Base-by-base conservation (phyloP, 2,797 vertebrate genomes). In the Lepus townsendii region DNA sequence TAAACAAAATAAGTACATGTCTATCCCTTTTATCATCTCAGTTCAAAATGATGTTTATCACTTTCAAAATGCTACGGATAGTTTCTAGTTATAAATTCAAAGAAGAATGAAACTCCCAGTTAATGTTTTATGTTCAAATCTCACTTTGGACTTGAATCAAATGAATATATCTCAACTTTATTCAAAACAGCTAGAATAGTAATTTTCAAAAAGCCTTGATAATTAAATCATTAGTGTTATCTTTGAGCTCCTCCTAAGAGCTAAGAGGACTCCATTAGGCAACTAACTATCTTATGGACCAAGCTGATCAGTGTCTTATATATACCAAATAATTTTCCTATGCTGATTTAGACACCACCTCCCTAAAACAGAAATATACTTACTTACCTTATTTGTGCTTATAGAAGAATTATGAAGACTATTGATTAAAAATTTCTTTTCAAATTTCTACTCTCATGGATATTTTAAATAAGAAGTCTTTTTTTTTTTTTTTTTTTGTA, bases 1-100 rank as follows among this genome's bases (percentile, higher is more conserved):
- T 83, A 92, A 88, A 95, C 30, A 90, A 83, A 89, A 80, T 1
- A 78, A 50, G 66, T 80, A 32, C 69, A 94, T 62, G 71, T 71
- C 20, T 89, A 47, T 91, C 93, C 60, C 82, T 87, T 83, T n/a
- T 42, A 76, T 47, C 17, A 85, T 57, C 42, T 89, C 35, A 69
- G 65, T 89, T 83, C 42, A 91, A 62, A 96, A 80, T 57, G 19
- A 57, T 62, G 57, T 88, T 84, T 62, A 73, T 93, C 14, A 85
- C 24, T 52, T 90, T 95, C 24, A 47, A 76, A 78, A 60, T 78
- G 26, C 50, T 52, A 82, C 19, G 71, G 60, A 69, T 65, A 83
- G 35, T 88, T 87, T 69, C 71, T 35, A 87, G 78, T n/a, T 60
- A 79, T 75, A 95, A 90, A 89, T 50, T n/a, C 30, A 24, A 52